Conservation (phyloP, 2,888 invertebrate genomes). For the Conops quadrifasciatus region DNA sequence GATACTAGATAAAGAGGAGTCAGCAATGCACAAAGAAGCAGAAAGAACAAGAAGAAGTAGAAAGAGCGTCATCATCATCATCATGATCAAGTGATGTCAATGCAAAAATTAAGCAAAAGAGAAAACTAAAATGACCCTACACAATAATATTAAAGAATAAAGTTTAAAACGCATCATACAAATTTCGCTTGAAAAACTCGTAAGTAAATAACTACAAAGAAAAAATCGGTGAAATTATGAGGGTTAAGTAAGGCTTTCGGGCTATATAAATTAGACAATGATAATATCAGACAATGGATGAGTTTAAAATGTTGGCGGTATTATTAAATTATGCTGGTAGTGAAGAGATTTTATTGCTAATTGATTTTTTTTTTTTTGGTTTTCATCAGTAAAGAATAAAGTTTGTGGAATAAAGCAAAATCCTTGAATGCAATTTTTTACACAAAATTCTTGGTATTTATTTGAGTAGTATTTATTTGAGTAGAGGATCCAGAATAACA, state of each 20-base stretch:
- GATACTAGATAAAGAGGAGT: background rate
- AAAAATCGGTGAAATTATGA: background rate
- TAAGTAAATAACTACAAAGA: background rate
- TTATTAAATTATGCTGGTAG: too few species aligned
- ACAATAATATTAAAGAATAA: background rate
- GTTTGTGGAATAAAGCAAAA: too few species aligned
- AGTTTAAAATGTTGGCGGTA: too few species aligned
- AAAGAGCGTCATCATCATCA: background rate
- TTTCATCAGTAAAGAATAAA: too few species aligned
- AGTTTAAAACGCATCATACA: background rate
- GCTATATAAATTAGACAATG: too few species aligned
- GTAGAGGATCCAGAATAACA: too few species aligned
- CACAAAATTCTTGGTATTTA: too few species aligned
- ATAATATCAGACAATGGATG: too few species aligned
- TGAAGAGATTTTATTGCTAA: too few species aligned
- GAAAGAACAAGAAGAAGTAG: background rate
- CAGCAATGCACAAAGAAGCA: background rate
- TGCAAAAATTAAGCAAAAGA: background rate
- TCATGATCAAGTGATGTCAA: background rate
- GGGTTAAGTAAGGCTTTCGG: background rate
- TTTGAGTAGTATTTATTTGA: too few species aligned
- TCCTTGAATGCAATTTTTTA: too few species aligned
- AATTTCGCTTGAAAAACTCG: background rate
- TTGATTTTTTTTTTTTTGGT: too few species aligned
- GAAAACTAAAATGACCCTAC: background rate